phyloP scores from a whole-genome alignment of 2,888 invertebrate species.

The Drosophila anomelani region DNA sequence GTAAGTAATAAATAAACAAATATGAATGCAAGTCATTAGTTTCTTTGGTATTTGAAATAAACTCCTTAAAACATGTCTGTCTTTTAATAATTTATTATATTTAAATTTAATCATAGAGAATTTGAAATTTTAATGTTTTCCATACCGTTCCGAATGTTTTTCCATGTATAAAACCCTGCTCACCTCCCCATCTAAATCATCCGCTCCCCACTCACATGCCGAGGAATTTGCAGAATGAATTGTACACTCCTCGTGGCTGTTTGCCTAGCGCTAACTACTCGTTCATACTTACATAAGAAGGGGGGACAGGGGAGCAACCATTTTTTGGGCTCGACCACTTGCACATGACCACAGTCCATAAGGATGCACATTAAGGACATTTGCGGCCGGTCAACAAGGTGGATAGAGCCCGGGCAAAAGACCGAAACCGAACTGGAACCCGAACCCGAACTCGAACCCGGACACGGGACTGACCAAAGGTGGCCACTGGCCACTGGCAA shows the following conservation, averaged over 20 bases:
- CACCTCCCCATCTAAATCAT: conserved; percentile 20
- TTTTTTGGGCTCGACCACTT: conserved; percentile 65
- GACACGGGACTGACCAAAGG: conserved; percentile 56
- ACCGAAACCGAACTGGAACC: conserved; percentile 62
- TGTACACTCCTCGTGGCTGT: conserved; percentile 39
- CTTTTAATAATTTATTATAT: accelerated
- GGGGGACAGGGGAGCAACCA: neutral
- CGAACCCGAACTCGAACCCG: conserved; percentile 60
- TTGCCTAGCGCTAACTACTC: conserved; percentile 46
- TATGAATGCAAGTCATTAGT: neutral
- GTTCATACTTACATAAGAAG: conserved; percentile 10
- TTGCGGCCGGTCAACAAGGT: conserved; percentile 79
- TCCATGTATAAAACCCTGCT: neutral
- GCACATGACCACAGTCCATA: conserved; percentile 70
- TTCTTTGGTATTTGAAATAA: neutral
- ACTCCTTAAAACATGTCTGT: neutral
- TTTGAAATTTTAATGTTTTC: neutral
- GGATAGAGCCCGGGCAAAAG: conserved; percentile 68
- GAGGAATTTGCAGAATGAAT: conserved; percentile 38
- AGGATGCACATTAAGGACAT: conserved; percentile 83
- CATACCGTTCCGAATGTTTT: neutral
- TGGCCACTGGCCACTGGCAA: conserved; percentile 65
- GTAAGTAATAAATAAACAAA: neutral
- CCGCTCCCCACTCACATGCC: conserved; percentile 8
- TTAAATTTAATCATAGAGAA: neutral